Evolutionary conservation across 1,140 invertebrate species (phyloP), one percentile per base, ranked within the genome.

Genomic region (Drosophila sulfurigaster): DNA sequence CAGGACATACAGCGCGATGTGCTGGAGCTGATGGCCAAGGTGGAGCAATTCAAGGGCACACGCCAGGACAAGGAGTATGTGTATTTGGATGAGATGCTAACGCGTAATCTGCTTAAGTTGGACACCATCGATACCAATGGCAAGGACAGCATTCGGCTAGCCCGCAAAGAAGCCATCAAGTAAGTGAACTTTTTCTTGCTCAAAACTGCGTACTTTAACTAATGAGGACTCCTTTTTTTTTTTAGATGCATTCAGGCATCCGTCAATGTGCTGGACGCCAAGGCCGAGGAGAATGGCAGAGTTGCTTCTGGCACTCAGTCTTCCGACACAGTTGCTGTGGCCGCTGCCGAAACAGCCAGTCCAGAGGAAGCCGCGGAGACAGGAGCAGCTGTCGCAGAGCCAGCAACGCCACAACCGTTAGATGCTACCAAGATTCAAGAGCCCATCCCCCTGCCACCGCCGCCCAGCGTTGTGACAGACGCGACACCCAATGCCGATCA

Each of bases 21-120:
- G 0, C 94, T 96, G 28, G 94, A 96, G 20, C 93, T 98, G 1
- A 96, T 96, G 93, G 94, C 94, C 11, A 94, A 96, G 82, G 97
- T 99, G 5, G 96, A 97, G 73, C 93, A 95, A 59, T 98, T 97
- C 88, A 93, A 87, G 32, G 97, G 97, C 2, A 94, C 93, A 59
- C 94, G 95, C 78, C 95, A 94, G 77, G 96, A 98, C 82, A 98
- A 98, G 92, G 94, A 96, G 62, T 99, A 98, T 83, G 94, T 97
- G 30, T 98, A 96, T 91, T 92, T 99, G 46, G 98, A 99, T 92
- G 98, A 99, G 93, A 99, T 99, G 98, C 93, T 99, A 11, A 99
- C 98, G 1, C 95, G 98, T 46, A 97, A 97, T 91, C 94, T 99
- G 66, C 95, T 99, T 3, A 98, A 98, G 92, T 92, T 99, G 66